phyloP scores from a whole-genome alignment of 2,113 vertebrate genomes.

The Gavia stellata region DNA sequence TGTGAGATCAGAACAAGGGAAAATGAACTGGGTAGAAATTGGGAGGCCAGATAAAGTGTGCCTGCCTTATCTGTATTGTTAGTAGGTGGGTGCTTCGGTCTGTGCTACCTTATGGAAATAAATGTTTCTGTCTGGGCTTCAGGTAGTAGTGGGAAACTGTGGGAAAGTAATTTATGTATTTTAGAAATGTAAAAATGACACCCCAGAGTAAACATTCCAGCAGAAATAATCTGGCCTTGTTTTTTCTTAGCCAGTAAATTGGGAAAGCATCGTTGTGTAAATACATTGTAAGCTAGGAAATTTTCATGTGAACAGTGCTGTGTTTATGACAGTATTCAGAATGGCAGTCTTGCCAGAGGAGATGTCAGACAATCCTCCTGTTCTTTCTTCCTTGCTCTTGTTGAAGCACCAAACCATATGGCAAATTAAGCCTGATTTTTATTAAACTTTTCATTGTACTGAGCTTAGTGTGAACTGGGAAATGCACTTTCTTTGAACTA shows the following conservation, averaged over 20 bases:
- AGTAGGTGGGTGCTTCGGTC: neutral
- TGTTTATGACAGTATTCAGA: neutral
- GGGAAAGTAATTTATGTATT: neutral
- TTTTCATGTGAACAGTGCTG: neutral
- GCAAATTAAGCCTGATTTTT: constrained; percentile 54
- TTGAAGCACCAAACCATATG: constrained; percentile 43
- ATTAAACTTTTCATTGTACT: constrained; percentile 42
- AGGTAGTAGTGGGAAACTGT: neutral
- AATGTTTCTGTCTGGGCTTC: neutral
- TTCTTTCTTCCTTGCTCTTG: neutral
- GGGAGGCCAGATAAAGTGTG: neutral
- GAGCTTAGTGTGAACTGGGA: constrained; percentile 21
- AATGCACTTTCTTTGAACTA: constrained; percentile 51
- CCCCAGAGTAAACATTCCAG: neutral
- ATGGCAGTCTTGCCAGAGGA: neutral
- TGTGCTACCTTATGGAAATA: neutral
- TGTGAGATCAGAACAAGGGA: neutral
- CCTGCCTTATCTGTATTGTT: neutral
- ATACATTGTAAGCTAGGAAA: neutral
- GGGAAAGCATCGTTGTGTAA: neutral
- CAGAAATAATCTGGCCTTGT: neutral
- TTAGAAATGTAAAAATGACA: neutral
- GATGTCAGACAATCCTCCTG: neutral
- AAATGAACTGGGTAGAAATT: neutral
- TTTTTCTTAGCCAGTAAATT: neutral